Evolutionary conservation across 2,888 invertebrate species (phyloP).

Genomic region (Subacronicta megacephala): DNA sequence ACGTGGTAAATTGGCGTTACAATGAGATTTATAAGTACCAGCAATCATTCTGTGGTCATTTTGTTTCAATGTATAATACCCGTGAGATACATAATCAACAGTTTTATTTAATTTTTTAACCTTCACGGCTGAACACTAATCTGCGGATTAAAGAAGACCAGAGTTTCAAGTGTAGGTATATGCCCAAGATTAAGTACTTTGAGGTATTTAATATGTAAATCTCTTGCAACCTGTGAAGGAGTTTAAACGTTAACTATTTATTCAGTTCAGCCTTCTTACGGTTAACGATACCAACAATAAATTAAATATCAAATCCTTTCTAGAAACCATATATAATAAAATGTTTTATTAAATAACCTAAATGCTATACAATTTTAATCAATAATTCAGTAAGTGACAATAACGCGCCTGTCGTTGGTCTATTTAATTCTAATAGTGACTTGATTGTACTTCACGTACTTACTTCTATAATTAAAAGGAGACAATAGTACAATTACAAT

Average conservation of each 20-base stretch:
- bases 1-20: constrained; percentile 54
- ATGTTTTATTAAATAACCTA: too few relatives aligned
- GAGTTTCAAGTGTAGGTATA: not conserved
- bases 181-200: not conserved
- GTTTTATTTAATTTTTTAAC: constrained; percentile 35
- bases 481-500: constrained; percentile 60
- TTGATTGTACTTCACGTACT: constrained; percentile 7
- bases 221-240: not conserved
- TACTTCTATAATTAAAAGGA: constrained; percentile 48
- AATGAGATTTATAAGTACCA: constrained; percentile 45
- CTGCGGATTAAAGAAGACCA: constrained; percentile 18
- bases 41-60: constrained; percentile 42
- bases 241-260: not conserved
- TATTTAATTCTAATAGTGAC: not conserved
- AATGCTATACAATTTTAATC: too few relatives aligned
- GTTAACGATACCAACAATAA: too few relatives aligned
- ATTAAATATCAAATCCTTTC: too few relatives aligned
- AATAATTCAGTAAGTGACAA: too few relatives aligned
- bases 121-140: constrained; percentile 13
- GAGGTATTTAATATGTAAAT: not conserved
- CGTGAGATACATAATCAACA: constrained; percentile 41
- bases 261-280: not conserved
- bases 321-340: too few relatives aligned
- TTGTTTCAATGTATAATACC: constrained; percentile 43
- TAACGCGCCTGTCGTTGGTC: too few relatives aligned